These are phyloP conservation scores for Masnerella sp. DNA, from an alignment of 2,888 invertebrate genomes.

Conservation along the genomic window DNA sequence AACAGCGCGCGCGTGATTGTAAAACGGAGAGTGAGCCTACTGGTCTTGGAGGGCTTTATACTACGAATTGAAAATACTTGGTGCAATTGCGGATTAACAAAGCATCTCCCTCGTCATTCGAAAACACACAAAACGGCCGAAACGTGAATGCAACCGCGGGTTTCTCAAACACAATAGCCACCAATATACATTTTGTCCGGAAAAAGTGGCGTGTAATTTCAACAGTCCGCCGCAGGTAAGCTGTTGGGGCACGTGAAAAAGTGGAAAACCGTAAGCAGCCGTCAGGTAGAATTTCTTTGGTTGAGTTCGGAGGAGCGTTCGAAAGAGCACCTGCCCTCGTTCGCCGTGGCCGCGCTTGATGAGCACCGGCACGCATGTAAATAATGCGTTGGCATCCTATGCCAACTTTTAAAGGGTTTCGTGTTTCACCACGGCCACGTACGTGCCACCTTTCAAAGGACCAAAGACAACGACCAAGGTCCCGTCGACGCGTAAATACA, in stretches of 20 bases:
- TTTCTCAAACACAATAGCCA: constrained; percentile 8
- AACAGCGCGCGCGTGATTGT: too few species aligned
- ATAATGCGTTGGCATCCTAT: constrained; percentile 25
- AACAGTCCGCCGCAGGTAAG: constrained; percentile 3
- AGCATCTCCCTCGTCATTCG: constrained; percentile 9
- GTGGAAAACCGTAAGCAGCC: constrained; percentile 47
- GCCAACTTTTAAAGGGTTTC: constrained; percentile 52
- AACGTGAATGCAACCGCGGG: constrained; percentile 9
- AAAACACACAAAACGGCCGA: constrained; percentile 13
- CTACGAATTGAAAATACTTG: constrained; percentile 1
- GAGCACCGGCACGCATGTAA: constrained; percentile 47
- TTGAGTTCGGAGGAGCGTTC: constrained; percentile 26
- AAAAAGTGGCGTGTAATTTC: constrained; percentile 16
- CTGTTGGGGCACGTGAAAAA: constrained; percentile 23
- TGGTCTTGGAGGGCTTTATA: too few species aligned
- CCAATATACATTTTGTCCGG: constrained; percentile 22
- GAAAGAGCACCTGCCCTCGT: constrained; percentile 43
- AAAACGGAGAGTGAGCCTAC: too few species aligned
- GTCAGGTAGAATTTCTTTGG: constrained; percentile 53
- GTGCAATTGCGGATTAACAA: constrained; percentile 3
- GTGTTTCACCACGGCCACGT: constrained; percentile 51
- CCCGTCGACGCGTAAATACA: too few species aligned
- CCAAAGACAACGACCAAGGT: constrained; percentile 19
- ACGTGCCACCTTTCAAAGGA: constrained; percentile 49
- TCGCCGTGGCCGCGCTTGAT: constrained; percentile 34